Evolutionary conservation across 2,113 vertebrate species (phyloP).

Genomic region (Nyctereutes procyonoides): DNA sequence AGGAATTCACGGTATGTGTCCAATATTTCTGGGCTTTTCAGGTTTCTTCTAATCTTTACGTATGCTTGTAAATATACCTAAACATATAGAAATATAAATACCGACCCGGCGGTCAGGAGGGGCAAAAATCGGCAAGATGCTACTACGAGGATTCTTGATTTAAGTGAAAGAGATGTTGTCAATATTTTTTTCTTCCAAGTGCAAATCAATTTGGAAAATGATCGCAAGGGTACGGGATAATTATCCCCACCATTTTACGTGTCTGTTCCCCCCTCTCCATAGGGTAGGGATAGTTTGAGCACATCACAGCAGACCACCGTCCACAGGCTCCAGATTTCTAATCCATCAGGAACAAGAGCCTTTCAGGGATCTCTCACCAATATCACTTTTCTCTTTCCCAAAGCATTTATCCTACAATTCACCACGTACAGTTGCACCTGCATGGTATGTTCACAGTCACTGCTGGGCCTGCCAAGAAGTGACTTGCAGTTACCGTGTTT

Average conservation of each 20-base stretch:
- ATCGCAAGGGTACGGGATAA: constrained; percentile 8
- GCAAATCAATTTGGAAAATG: constrained; percentile 30
- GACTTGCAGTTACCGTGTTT: constrained; percentile 66
- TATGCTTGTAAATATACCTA: not conserved
- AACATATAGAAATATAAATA: not conserved
- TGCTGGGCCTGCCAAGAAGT: constrained; percentile 79
- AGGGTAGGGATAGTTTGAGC: constrained; percentile 35
- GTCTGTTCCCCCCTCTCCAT: constrained; percentile 47
- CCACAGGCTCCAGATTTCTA: constrained; percentile 53
- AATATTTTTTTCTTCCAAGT: constrained; percentile 49
- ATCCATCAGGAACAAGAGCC: constrained; percentile 5
- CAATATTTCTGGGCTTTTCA: not conserved
- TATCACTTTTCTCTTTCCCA: constrained; percentile 76
- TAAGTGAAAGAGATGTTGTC: not conserved
- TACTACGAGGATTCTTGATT: not conserved
- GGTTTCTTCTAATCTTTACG: not conserved
- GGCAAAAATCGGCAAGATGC: not conserved
- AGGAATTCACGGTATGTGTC: not conserved
- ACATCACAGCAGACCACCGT: not conserved
- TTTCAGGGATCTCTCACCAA: constrained; percentile 66
- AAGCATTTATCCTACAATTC: not conserved
- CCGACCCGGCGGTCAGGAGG: not conserved
- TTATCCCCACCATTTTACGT: constrained; percentile 65
- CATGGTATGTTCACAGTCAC: constrained; percentile 58
- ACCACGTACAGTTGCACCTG: constrained; percentile 77